Conservation (phyloP, 2,888 invertebrate genomes). For the Phaonia tiefii region DNA sequence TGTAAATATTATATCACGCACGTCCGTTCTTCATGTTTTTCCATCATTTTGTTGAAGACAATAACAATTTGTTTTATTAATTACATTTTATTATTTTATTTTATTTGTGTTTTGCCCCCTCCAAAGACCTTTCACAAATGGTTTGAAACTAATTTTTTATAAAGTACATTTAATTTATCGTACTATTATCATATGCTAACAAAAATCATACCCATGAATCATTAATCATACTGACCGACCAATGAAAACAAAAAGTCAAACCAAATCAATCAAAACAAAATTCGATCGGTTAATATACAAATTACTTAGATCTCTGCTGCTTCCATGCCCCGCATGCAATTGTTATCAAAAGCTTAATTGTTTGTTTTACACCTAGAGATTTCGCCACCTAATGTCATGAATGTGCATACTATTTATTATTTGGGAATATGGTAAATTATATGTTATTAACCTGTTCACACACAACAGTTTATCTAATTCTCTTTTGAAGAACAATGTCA, state of each 20-base stretch:
- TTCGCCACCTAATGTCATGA: not conserved
- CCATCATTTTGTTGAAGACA: no score
- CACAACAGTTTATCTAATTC: no score
- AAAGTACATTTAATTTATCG: not conserved
- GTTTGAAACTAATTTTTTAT: not conserved
- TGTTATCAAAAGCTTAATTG: not conserved
- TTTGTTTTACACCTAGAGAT: not conserved
- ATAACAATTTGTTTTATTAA: no score
- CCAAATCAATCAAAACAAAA: slow-evolving; percentile 9
- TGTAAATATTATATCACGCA: no score
- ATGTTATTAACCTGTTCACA: slow-evolving; percentile 1
- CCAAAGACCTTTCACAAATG: slow-evolving; percentile 1
- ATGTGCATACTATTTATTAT: not conserved
- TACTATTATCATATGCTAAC: not conserved
- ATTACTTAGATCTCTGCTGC: not conserved
- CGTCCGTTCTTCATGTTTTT: no score
- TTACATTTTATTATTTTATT: not conserved
- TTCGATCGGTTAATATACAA: slow-evolving; percentile 5
- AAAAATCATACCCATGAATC: not conserved
- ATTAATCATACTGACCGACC: not conserved
- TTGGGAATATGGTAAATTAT: slow-evolving; percentile 1
- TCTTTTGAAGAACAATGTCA: no score
- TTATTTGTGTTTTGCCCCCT: not conserved
- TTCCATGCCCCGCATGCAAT: not conserved
- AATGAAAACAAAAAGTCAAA: not conserved